A percentile compares a stretch with the other conserved stretches of the same genome.
These are phyloP conservation scores for Nesogale talazaci DNA, from an alignment of 2,113 vertebrate genomes.

Conservation along the genomic window DNA sequence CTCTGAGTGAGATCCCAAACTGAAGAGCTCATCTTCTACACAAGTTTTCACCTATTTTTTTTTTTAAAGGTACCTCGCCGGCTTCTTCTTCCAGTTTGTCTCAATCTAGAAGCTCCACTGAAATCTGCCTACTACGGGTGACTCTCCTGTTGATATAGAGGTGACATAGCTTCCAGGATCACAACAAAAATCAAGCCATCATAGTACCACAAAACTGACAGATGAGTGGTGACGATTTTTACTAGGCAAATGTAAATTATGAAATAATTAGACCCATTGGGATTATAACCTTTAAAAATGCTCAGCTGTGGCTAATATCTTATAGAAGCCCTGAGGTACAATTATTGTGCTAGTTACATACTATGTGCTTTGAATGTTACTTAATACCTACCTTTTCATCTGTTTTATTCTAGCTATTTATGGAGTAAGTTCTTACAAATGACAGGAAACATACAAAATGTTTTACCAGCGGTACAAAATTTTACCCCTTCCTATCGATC, in stretches of 20 bases:
- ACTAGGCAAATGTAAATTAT: slow-evolving; percentile 6
- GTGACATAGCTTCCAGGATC: background rate
- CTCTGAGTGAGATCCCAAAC: background rate
- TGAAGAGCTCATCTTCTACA: background rate
- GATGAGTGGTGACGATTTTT: background rate
- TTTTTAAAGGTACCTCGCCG: background rate
- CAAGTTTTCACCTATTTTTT: background rate
- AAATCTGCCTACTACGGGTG: background rate
- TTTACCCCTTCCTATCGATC: background rate
- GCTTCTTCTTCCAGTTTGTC: background rate
- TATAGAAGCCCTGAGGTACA: background rate
- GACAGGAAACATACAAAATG: background rate
- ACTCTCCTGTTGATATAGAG: background rate
- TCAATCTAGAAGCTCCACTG: background rate
- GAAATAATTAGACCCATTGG: slow-evolving; percentile 33
- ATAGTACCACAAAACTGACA: background rate
- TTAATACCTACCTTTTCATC: background rate
- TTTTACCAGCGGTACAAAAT: background rate
- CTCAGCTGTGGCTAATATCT: background rate
- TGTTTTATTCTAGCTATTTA: background rate
- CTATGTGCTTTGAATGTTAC: background rate
- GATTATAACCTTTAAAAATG: slow-evolving; percentile 14
- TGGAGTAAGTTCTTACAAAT: slow-evolving; percentile 10
- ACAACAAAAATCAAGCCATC: background rate
- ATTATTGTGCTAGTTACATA: background rate